Evolutionary conservation across 2,797 vertebrate genomes (phyloP).

Genomic region (Sebastes iracundus): DNA sequence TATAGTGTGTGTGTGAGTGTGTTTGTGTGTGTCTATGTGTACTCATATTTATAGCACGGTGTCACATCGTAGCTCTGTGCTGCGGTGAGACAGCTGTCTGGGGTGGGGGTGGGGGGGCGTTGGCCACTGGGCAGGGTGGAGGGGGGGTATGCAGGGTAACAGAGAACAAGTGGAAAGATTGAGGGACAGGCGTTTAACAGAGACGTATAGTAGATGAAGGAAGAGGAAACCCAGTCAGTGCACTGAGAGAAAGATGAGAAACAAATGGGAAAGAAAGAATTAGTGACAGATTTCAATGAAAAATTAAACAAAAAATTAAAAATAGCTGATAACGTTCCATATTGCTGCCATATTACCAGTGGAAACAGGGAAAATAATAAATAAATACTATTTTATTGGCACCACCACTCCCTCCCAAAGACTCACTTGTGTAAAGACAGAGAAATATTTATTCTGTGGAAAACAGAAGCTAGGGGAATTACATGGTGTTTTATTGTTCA

Average conservation of each 20-base stretch:
- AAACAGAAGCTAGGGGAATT: conserved; percentile 70
- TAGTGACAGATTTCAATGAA: conserved; percentile 1
- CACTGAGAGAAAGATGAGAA: conserved; percentile 27
- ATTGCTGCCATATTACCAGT: neutral
- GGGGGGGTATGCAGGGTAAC: conserved; percentile 30
- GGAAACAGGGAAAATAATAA: conserved; percentile 34
- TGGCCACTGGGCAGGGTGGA: conserved; percentile 31
- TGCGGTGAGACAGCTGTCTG: conserved; percentile 78
- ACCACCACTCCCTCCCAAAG: conserved; percentile 17
- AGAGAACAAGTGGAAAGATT: conserved; percentile 70
- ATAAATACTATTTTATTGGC: conserved; percentile 42
- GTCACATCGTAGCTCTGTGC: conserved; percentile 72
- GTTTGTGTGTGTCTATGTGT: conserved; percentile 60
- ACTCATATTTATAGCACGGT: conserved; percentile 66
- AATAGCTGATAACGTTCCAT: conserved; percentile 14
- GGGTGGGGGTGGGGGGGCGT: conserved; percentile 46
- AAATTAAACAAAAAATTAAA: neutral
- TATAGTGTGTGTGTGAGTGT: conserved; percentile 67
- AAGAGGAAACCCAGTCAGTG: conserved; percentile 32
- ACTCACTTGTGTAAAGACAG: conserved; percentile 33
- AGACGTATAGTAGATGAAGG: conserved; percentile 35
- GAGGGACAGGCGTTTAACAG: conserved; percentile 45
- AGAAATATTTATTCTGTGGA: conserved; percentile 70
- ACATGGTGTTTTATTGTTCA: conserved; percentile 77
- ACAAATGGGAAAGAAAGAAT: conserved; percentile 29